Evolutionary conservation across 1,140 invertebrate species (phyloP).

Genomic region (Drosophila tani): DNA sequence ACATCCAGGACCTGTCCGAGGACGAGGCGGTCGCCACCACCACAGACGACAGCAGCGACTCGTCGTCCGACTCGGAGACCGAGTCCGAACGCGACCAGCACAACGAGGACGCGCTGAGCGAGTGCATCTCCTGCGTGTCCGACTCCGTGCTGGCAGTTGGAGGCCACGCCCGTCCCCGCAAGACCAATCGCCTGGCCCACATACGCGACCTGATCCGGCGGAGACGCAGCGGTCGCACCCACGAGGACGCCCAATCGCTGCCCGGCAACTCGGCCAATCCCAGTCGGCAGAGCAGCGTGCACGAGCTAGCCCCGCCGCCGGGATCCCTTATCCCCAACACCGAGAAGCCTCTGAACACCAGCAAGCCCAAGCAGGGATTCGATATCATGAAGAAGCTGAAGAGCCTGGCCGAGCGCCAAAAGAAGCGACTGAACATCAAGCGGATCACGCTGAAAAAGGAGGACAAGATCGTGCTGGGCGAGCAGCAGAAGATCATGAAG

Average conservation of each 20-base stretch:
- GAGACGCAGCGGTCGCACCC: conserved; percentile 70
- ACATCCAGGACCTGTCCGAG: conserved; percentile 81
- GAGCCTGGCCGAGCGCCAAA: conserved; percentile 87
- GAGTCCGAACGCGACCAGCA: conserved; percentile 56
- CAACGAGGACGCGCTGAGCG: conserved; percentile 78
- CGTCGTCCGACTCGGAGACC: conserved; percentile 60
- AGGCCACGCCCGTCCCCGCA: conserved; percentile 65
- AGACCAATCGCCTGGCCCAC: conserved; percentile 67
- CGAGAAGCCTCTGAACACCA: conserved; percentile 53
- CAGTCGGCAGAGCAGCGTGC: conserved; percentile 72
- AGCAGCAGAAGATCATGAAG: conserved; percentile 80
- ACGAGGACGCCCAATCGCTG: conserved; percentile 81
- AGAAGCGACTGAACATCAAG: conserved; percentile 86
- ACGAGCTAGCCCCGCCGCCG: conserved; percentile 69
- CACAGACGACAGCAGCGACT: conserved; percentile 60
- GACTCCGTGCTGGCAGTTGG: conserved; percentile 77
- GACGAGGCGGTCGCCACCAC: conserved; percentile 64
- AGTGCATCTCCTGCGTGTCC: conserved; percentile 83
- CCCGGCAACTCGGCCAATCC: conserved; percentile 72
- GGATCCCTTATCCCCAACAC: conserved; percentile 59
- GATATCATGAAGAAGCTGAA: conserved; percentile 88
- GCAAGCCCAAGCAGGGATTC: conserved; percentile 83
- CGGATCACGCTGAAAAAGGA: conserved; percentile 85
- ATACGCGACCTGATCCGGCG: conserved; percentile 67
- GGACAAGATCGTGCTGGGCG: conserved; percentile 77